Evolutionary conservation across 2,113 vertebrate species (phyloP), one percentile per base, ranked within the genome.

Genomic region (Pelodiscus sinensis): DNA sequence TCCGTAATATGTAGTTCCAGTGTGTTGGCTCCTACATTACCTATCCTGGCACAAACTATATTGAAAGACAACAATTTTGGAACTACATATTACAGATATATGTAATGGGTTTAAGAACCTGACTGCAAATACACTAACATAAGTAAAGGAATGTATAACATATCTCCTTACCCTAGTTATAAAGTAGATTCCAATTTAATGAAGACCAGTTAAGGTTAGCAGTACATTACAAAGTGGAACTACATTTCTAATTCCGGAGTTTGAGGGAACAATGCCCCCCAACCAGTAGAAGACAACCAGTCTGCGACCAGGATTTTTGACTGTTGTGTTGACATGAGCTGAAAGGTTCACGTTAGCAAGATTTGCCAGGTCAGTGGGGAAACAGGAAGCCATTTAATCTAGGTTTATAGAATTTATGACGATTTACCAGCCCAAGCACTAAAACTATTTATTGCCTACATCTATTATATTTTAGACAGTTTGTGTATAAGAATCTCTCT

Each of bases 41-140:
- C 12, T 73, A 22, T 68, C 58, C 65, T 0, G 0, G 77, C 79
- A 9, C 82, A 55, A 77, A 68, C 10, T 8, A 0, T 27, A 2
- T 22, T 24, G 55, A 29, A 31, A 54, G 24, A 44, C 44, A 83
- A 35, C 38, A 16, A 31, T 57, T 55, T 73, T n/a, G 85, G 19
- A 75, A 18, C 15, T 16, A n/a, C n/a, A n/a, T n/a, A n/a, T n/a
- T n/a, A n/a, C n/a, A n/a, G n/a, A n/a, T n/a, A n/a, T n/a, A n/a
- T n/a, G n/a, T n/a, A n/a, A n/a, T 18, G 31, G 18, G 65, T 35
- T 71, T 35, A 71, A 71, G 65, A 71, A 71, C 65, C 16, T 35
- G n/a, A 71, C n/a, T 71, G 65, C 8, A 77, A 44, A 50, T 77
- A 44, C 24, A 77, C 22, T 18, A 71, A 21, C 35, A 9, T 25